These are phyloP conservation scores for Monoplex corrugatus DNA, from an alignment of 2,888 invertebrate species.

Conservation along the genomic window DNA sequence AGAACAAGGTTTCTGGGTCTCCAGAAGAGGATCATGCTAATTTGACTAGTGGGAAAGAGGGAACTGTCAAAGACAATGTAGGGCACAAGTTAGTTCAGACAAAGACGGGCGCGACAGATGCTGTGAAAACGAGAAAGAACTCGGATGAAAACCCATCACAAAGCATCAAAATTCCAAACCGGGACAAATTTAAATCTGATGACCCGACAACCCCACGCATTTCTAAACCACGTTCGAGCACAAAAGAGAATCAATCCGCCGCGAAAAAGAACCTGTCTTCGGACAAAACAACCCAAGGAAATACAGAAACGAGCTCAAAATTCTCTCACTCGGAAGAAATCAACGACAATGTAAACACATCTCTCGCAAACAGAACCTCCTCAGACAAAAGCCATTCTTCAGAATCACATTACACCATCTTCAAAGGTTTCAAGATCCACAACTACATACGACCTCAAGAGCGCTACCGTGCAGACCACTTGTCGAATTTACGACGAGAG, in stretches of 20 bases:
- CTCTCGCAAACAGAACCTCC: neutral
- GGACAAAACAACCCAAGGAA: neutral
- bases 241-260: neutral
- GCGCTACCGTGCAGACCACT: slow-evolving; percentile 47
- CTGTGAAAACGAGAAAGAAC: neutral
- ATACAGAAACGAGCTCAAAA: neutral
- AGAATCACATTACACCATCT: slow-evolving; percentile 31
- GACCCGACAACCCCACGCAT: neutral
- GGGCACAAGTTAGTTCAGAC: neutral
- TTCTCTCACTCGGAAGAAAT: neutral
- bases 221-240: neutral
- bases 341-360: neutral
- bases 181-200: too few relatives aligned
- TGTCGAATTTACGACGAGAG: slow-evolving; percentile 34
- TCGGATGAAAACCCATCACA: neutral
- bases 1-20: slow-evolving; percentile 10
- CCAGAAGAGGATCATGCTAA: neutral
- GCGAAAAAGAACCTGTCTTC: neutral
- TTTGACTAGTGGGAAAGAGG: neutral
- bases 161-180: too few relatives aligned
- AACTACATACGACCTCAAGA: slow-evolving; percentile 54
- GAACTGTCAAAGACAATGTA: neutral
- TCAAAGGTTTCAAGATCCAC: slow-evolving; percentile 45
- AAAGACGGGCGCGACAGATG: neutral
- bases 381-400: neutral